Percentiles rank a stretch among this genome's conserved stretches.
phyloP scores from a whole-genome alignment of 2,888 invertebrate species.

The Agrochola macilenta region DNA sequence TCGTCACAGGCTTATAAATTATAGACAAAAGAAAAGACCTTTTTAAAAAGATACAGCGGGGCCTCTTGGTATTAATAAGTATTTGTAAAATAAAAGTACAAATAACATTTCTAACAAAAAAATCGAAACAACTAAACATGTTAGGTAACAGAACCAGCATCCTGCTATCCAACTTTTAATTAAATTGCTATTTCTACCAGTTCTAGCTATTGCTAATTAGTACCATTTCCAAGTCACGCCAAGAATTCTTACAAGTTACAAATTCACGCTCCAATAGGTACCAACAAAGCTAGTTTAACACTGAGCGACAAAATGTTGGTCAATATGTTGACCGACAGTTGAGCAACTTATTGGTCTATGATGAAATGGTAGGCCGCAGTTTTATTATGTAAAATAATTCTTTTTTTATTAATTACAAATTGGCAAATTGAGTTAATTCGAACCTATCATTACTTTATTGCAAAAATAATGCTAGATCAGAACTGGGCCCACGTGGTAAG shows the following conservation, averaged over 20 bases:
- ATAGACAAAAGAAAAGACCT: background rate
- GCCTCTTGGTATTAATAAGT: background rate
- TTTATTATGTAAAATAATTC: background rate
- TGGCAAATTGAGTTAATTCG: background rate
- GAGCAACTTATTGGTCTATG: background rate
- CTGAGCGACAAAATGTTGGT: conserved; percentile 23
- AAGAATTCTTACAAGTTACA: conserved; percentile 51
- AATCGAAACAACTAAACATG: background rate
- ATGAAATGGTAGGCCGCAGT: background rate
- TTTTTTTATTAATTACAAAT: background rate
- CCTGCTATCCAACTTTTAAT: conserved; percentile 1
- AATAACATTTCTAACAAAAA: background rate
- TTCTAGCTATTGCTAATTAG: conserved; percentile 34
- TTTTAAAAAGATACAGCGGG: background rate
- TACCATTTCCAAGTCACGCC: conserved; percentile 18
- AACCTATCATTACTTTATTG: background rate
- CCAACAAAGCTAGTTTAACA: conserved; percentile 9
- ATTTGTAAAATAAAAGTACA: background rate
- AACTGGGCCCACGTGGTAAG: background rate
- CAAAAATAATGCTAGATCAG: background rate
- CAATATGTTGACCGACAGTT: conserved; percentile 18
- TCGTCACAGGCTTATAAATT: too few species aligned
- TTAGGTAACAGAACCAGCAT: conserved; percentile 4
- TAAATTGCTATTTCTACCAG: conserved; percentile 7
- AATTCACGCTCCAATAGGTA: conserved; percentile 38